Conservation (phyloP, 2,888 invertebrate genomes). For the Portevinia maculata region DNA sequence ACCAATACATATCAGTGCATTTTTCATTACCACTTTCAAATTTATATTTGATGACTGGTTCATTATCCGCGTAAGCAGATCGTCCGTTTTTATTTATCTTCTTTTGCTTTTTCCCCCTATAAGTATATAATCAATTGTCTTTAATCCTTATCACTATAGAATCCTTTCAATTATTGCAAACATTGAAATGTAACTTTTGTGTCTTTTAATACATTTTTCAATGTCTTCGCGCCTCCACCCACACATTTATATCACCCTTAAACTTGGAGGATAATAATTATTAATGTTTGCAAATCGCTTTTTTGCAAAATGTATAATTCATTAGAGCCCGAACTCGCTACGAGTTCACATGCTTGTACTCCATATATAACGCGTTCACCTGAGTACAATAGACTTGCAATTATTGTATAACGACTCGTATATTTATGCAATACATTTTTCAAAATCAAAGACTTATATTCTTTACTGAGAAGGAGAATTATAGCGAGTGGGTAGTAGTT, state of each 20-base stretch:
- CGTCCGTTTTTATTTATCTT: no score
- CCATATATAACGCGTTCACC: slow-evolving; percentile 21
- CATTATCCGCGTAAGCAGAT: no score
- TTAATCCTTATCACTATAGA: not conserved
- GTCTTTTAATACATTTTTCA: not conserved
- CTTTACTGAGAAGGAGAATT: not conserved
- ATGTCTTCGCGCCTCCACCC: not conserved
- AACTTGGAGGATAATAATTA: slow-evolving; percentile 17
- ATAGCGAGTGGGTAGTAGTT: slow-evolving; percentile 21
- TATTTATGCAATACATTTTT: slow-evolving; percentile 50
- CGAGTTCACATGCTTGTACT: slow-evolving; percentile 11
- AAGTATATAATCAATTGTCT: not conserved
- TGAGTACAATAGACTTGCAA: slow-evolving; percentile 37
- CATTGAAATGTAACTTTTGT: not conserved
- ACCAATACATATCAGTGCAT: no score
- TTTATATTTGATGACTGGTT: no score
- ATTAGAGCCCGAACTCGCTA: slow-evolving; percentile 34
- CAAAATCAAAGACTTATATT: slow-evolving; percentile 61
- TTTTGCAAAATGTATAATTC: slow-evolving; percentile 54
- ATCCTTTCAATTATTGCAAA: not conserved
- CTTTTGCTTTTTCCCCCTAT: not conserved
- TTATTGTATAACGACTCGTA: not conserved
- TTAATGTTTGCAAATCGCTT: slow-evolving; percentile 36
- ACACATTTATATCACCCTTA: no score
- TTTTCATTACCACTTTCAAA: no score